Percentiles rank a stretch among this genome's conserved stretches.
Conservation (phyloP, 1,140 invertebrate genomes). For the Sinonovacula constricta region DNA sequence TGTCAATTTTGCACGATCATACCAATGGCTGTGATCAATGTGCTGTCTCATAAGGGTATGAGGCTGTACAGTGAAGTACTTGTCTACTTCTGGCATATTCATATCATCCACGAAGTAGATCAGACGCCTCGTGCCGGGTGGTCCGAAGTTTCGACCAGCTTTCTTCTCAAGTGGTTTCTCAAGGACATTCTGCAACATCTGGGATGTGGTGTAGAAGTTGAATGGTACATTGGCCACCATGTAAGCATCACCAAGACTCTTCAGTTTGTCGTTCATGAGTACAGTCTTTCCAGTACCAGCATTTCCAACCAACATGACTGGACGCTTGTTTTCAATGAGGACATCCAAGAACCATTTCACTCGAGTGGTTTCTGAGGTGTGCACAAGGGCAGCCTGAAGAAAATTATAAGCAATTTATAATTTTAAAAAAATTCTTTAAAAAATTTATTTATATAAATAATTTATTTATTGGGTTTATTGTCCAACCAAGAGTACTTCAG, state of each 20-base stretch:
- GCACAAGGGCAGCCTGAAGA: slow-evolving; percentile 90
- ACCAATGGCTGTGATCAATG: slow-evolving; percentile 96
- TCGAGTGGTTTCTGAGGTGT: slow-evolving; percentile 94
- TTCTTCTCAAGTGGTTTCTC: slow-evolving; percentile 99
- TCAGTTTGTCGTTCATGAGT: slow-evolving; percentile 89
- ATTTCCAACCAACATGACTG: slow-evolving; percentile 95
- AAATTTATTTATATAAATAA: too few relatives aligned
- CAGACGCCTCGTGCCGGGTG: slow-evolving; percentile 95
- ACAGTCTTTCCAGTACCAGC: slow-evolving; percentile 83
- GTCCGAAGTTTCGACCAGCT: slow-evolving; percentile 96
- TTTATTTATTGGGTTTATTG: too few relatives aligned
- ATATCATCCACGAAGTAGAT: slow-evolving; percentile 98
- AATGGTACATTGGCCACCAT: slow-evolving; percentile 95
- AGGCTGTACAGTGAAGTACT: slow-evolving; percentile 96
- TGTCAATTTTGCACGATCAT: slow-evolving; percentile 91
- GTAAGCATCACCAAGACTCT: slow-evolving; percentile 90
- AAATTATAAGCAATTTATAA: too few relatives aligned
- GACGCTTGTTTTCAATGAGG: slow-evolving; percentile 91
- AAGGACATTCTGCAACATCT: slow-evolving; percentile 96
- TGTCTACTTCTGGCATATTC: slow-evolving; percentile 98
- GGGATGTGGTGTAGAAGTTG: slow-evolving; percentile 97
- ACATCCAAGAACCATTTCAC: slow-evolving; percentile 94
- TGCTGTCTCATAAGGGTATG: slow-evolving; percentile 97
- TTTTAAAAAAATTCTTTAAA: too few relatives aligned
- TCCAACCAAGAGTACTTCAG: too few relatives aligned